Conservation (phyloP, 2,888 invertebrate species). For the Nasonovia ribisnigri region DNA sequence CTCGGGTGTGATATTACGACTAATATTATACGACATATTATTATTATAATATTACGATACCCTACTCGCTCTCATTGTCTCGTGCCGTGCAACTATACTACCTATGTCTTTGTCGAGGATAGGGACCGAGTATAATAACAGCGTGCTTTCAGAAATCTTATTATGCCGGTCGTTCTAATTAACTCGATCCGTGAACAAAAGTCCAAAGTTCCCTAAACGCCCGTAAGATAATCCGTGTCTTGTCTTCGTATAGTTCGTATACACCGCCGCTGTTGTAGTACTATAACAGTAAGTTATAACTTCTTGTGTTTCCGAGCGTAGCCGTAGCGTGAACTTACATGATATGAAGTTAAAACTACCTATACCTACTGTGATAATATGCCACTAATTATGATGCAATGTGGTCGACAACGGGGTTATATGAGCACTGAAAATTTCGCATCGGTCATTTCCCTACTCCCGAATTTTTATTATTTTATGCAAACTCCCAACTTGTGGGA, state of each 20-base stretch:
- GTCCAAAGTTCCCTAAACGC: constrained; percentile 47
- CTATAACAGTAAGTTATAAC: not conserved
- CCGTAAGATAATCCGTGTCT: constrained; percentile 11
- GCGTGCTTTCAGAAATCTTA: constrained; percentile 16
- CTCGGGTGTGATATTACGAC: not conserved
- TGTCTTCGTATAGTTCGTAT: not conserved
- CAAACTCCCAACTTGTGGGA: not conserved
- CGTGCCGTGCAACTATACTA: not conserved
- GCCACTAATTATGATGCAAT: not conserved
- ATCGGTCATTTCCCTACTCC: not conserved
- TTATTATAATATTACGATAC: not conserved
- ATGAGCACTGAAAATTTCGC: not conserved
- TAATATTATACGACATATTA: constrained; percentile 14
- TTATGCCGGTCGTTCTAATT: constrained; percentile 26
- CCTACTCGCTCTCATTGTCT: not conserved
- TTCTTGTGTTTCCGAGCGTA: not conserved
- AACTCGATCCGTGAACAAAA: constrained; percentile 39
- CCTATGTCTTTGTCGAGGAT: not conserved
- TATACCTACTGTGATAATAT: not conserved
- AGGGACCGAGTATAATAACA: not conserved
- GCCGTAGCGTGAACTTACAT: not conserved
- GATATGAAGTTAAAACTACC: not conserved
- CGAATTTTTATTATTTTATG: not conserved
- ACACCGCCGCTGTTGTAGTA: not conserved
- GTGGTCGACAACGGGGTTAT: not conserved